Evolutionary conservation across 1,140 invertebrate genomes (phyloP).

Genomic region (Aethina tumida): DNA sequence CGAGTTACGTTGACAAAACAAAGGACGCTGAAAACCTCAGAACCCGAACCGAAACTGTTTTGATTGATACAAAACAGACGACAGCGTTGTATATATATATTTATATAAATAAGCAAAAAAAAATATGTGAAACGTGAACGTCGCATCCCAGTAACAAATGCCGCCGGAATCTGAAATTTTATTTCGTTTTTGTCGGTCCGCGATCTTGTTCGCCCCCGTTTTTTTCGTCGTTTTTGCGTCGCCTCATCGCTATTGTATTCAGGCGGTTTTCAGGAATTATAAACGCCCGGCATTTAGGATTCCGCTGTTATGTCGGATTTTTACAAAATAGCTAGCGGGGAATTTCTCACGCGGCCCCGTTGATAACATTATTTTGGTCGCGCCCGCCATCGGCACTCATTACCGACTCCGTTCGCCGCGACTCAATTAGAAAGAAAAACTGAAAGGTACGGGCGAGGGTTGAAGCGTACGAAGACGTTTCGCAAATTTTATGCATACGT

Average conservation of each 20-base stretch:
- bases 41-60: slow-evolving; percentile 19
- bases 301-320: slow-evolving; percentile 26
- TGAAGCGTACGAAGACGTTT: no score
- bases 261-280: slow-evolving; percentile 26
- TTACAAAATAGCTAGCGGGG: slow-evolving; percentile 14
- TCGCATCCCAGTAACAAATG: slow-evolving; percentile 24
- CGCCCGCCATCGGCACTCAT: no score
- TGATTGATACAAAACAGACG: slow-evolving; percentile 34
- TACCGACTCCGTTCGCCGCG: no score
- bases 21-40: slow-evolving; percentile 1
- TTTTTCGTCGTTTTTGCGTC: slow-evolving; percentile 18
- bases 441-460: no score
- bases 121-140: slow-evolving; percentile 27
- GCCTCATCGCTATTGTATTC: slow-evolving; percentile 28
- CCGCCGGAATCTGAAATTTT: slow-evolving; percentile 27
- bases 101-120: no score
- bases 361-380: no score
- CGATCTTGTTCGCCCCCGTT: slow-evolving; percentile 17
- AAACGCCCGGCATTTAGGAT: slow-evolving; percentile 25
- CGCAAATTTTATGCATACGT: no score
- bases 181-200: slow-evolving; percentile 21
- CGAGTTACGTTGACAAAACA: slow-evolving; percentile 19
- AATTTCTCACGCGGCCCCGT: no score
- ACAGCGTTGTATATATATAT: no score
- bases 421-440: no score